Base-by-base conservation (phyloP, 2,888 invertebrate genomes). In the Imbricaverruca yamaguchii region DNA sequence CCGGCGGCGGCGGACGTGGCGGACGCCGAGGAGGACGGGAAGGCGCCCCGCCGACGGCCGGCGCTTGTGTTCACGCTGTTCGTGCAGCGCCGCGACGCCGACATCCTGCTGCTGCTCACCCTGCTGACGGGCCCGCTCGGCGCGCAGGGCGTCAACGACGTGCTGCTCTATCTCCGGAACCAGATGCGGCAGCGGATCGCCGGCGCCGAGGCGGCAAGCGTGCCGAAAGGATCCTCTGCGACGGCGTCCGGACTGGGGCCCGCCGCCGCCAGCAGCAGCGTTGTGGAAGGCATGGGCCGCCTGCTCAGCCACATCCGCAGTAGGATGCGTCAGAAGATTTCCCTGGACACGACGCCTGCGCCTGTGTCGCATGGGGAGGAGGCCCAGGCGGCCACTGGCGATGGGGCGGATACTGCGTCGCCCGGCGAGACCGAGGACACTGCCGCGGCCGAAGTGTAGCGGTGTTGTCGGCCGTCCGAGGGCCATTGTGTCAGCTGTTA, bases 51-150 rank as follows among this genome's bases (percentile, higher is more conserved):
- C 21, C 53, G 55, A 8, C 53, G 21, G 53, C 74, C 74, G 74
- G 53, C 21, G 21, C 74, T 74, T 1, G 74, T 74, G 55, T 74
- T 74, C 74, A 74, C 74, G 53, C 74, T 74, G 74, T 74, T 55
- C 55, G 74, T 74, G 55, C 74, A 74, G 74, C 0, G 9, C 10
- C 18, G 21, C 0, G 74, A 55, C 6, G 9, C 13, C 21, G 74
- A 74, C 21, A 74, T 74, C 53, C 55, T 74, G 53, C 74, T 74
- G 74, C 53, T 18, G 74, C 53, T 74, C 53, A 15, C 53, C 53
- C 55, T 74, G 53, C 21, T 74, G 53, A 55, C 53, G 18, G 74
- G 74, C 21, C 15, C 18, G 53, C 55, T 74, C 21, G 74, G 55
- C 4, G 8, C 18, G 15, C 53, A 74, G 4, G 74, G 74, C 18